Percentiles rank a stretch among this genome's conserved stretches.
These are phyloP conservation scores for Noctilio leporinus DNA, from an alignment of 2,113 vertebrate species.

Conservation along the genomic window DNA sequence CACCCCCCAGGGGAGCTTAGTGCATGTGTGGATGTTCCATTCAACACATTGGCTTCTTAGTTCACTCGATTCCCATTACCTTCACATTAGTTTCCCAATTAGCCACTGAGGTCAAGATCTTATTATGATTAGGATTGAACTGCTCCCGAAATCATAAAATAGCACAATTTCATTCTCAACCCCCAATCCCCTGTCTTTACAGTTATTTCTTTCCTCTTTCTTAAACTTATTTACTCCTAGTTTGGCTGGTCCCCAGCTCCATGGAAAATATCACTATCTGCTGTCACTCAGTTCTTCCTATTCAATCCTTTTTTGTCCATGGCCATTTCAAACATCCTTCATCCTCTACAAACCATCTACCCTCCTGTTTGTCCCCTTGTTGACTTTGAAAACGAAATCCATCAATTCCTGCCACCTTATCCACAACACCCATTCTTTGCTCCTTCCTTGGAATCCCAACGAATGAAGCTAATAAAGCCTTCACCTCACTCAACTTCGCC, in stretches of 20 bases:
- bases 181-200: background rate
- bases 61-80: background rate
- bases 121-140: background rate
- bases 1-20: background rate
- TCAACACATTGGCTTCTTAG: background rate
- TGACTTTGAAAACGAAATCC: conserved; percentile 7
- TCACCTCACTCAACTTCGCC: background rate
- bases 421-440: background rate
- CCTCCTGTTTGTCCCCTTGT: background rate
- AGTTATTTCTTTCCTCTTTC: no score
- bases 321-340: background rate
- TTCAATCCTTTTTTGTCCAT: background rate
- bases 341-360: background rate
- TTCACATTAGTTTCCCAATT: background rate
- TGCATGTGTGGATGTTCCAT: fast-evolving
- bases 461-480: background rate
- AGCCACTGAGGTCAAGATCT: background rate
- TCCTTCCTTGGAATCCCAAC: background rate
- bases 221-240: background rate
- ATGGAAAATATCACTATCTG: background rate
- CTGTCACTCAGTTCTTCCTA: background rate
- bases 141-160: background rate
- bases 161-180: conserved; percentile 6
- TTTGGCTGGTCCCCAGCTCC: background rate
- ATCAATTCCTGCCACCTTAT: background rate